These are phyloP conservation scores for Muntiacus muntjak DNA, from an alignment of 2,113 vertebrate species.

Conservation along the genomic window DNA sequence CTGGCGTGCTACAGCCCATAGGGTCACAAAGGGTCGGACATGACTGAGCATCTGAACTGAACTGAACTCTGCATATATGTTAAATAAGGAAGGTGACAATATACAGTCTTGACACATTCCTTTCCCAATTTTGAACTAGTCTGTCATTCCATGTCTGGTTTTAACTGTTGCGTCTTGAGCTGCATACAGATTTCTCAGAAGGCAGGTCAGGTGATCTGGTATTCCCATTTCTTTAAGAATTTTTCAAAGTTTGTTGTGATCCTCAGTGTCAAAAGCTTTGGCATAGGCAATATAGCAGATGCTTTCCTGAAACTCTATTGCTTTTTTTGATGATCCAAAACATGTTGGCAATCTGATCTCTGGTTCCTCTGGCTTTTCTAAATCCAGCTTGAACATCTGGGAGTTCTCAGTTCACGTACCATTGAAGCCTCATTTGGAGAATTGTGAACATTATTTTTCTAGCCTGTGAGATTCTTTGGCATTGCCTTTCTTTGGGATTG, in stretches of 20 bases:
- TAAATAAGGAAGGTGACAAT: not conserved
- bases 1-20: not conserved
- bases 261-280: not conserved
- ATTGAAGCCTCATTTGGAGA: not conserved
- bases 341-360: not conserved
- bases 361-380: not conserved
- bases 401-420: not conserved
- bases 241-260: not conserved
- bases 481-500: not conserved
- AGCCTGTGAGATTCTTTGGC: not conserved
- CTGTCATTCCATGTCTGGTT: not conserved
- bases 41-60: not conserved
- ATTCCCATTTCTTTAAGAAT: not conserved
- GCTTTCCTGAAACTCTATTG: not conserved
- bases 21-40: not conserved
- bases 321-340: not conserved
- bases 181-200: not conserved
- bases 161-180: not conserved
- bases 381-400: not conserved
- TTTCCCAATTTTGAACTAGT: not conserved
- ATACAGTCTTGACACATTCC: not conserved
- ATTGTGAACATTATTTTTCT: not conserved
- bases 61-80: not conserved
- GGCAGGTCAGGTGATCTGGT: not conserved
- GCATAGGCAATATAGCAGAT: not conserved